A percentile compares a stretch with the other conserved stretches of the same genome.
Conservation (phyloP, 2,113 vertebrate species). For the Corythornis vintsioides region DNA sequence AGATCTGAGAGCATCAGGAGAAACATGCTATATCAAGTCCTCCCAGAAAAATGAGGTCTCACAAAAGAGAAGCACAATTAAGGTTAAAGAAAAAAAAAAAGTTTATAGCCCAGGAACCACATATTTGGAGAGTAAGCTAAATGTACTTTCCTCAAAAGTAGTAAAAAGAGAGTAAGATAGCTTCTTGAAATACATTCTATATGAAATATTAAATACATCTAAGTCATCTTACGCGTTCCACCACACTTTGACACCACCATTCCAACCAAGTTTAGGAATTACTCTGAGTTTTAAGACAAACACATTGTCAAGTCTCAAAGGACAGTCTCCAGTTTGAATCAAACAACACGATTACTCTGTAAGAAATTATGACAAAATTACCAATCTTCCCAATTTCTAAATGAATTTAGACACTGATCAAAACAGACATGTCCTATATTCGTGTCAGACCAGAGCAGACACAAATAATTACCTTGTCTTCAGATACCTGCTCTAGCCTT, state of each 20-base stretch:
- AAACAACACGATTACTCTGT: neutral
- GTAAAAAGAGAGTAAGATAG: neutral
- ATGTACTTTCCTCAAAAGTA: neutral
- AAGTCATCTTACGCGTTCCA: neutral
- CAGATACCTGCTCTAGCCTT: neutral
- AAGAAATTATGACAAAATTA: neutral
- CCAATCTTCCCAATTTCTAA: neutral
- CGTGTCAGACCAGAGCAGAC: neutral
- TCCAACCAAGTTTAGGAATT: neutral
- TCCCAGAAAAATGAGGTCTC: neutral
- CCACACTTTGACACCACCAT: neutral
- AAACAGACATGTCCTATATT: neutral
- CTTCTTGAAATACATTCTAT: neutral
- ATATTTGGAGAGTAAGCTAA: neutral
- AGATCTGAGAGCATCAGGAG: too few species aligned
- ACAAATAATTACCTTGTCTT: neutral
- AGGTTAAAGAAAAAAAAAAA: neutral
- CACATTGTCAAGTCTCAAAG: neutral
- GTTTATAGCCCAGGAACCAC: neutral
- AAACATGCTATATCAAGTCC: neutral
- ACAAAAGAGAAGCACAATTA: neutral
- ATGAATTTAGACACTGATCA: neutral
- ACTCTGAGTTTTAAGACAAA: neutral
- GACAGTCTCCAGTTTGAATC: neutral
- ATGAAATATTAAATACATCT: too few species aligned